Evolutionary conservation across 2,797 vertebrate species (phyloP), one percentile per base, ranked within the genome.

Genomic region (Hippocampus kuda): DNA sequence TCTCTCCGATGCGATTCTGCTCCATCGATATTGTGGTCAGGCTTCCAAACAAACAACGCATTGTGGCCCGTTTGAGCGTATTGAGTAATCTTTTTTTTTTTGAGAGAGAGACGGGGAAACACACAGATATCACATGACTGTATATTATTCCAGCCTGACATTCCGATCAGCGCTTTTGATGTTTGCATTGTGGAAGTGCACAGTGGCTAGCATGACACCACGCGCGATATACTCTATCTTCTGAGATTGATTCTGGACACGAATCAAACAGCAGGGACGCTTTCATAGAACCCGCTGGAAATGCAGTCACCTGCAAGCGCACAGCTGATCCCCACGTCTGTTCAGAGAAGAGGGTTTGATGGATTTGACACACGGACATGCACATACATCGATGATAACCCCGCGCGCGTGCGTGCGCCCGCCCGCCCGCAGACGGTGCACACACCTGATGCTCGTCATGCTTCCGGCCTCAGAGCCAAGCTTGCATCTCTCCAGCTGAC

Each of bases 401-500:
- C 34, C 34, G 34, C 7, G 34, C 34, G 6, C 13, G n/a, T n/a
- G n/a, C n/a, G n/a, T n/a, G n/a, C n/a, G 13, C 44, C 71, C 69
- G 68, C 60, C 72, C 49, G 57, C 46, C 51, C 16, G 68, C 41
- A 65, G 64, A 60, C 27, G 18, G 27, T 5, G 57, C 27, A 90
- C 27, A 30, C 83, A 99, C 97, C 97, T 98, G 90, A 98, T 95
- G 89, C 97, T 99, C 88, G 94, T 98, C 94, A 98, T 94, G 90
- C 97, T 99, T 90, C 96, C 96, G 0, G 96, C 96, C 86, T 98
- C 96, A 75, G 97, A 98, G 86, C 95, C 97, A 77, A 99, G 95
- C 84, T 98, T 98, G 94, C 97, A 99, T 96, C 95, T 91, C 92
- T 98, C 97, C 91, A 99, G 91, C 77, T 99, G 97, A 92, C 93